Conservation (phyloP, 2,113 vertebrate species). For the Peucedramus taeniatus region DNA sequence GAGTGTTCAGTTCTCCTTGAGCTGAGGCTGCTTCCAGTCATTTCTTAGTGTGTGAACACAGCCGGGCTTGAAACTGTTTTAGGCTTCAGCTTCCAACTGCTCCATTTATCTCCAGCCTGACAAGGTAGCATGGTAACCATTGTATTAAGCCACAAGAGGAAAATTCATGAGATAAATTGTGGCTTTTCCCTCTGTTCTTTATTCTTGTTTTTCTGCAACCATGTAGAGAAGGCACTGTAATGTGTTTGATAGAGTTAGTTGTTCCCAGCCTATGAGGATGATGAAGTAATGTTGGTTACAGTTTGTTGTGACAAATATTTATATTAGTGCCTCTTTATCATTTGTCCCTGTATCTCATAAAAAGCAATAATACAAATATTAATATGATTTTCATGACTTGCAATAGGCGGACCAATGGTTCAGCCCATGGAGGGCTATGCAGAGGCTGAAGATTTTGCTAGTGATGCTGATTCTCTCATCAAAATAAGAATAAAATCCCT, state of each 20-base stretch:
- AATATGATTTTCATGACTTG: not conserved
- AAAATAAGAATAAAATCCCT: not conserved
- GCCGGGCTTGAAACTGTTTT: not conserved
- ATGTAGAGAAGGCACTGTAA: not conserved
- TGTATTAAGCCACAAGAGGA: not conserved
- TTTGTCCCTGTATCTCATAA: not conserved
- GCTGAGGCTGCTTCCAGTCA: not conserved
- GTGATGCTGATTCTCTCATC: not conserved
- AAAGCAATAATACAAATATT: not conserved
- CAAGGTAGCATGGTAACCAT: not conserved
- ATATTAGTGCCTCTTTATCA: not conserved
- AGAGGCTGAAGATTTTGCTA: not conserved
- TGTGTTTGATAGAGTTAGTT: not conserved
- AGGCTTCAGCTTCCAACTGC: not conserved
- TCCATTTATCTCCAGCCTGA: conserved; percentile 11
- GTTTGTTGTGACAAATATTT: not conserved
- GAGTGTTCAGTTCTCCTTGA: not conserved
- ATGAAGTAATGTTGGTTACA: not conserved
- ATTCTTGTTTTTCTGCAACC: not conserved
- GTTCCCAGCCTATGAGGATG: not conserved
- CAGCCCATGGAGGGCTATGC: not conserved
- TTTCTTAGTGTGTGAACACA: not conserved
- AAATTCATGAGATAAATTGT: not conserved
- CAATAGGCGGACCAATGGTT: not conserved
- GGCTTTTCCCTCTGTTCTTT: not conserved